Base-by-base conservation (phyloP, 2,797 vertebrate species). In the Linurgus olivaceus region DNA sequence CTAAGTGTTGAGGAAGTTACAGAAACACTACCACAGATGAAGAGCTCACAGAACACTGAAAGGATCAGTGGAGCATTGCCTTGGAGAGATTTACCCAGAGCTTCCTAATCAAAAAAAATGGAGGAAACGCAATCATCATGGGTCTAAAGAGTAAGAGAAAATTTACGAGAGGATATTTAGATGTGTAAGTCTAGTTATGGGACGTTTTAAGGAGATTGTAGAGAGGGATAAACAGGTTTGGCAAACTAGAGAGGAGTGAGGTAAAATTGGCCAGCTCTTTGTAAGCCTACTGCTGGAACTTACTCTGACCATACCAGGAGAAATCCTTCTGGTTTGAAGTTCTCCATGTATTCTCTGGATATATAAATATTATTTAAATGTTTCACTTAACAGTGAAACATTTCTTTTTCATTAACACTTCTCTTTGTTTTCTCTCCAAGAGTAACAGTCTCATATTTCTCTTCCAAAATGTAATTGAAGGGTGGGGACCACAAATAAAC, bases 121-220 rank as follows among this genome's bases (percentile, higher is more conserved):
- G 15, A 88, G 17, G 24, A 48, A 86, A 52, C 2, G 37, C 1
- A 0, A 16, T 31, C 1, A 1, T 20, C 1, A 3, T 29, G 6
- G 7, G 11, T 65, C 21, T 76, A 23, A 31, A 48, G 21, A 10
- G 13, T 48, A 71, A 73, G 42, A 57, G 17, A 4, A 77, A 57
- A 86, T 24, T 80, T 83, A 31, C 2, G 6, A 7, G 0, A 1
- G 25, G 28, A 17, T 61, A 57, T 40, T 61, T 61, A 25, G 33
- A 73, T 24, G 3, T n/a, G 8, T 55, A 37, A 47, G 13, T 45
- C 7, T 33, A 50, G 7, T 47, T 55, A 37, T 10, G 18, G 17
- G 6, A 42, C 42, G 7, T 35, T 78, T 40, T 51, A 71, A 55
- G 44, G n/a, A 9, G 4, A 35, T 42, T 66, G 8, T 19, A 14